Base-by-base conservation (phyloP, 2,797 vertebrate species). In the Antennarius maculatus region DNA sequence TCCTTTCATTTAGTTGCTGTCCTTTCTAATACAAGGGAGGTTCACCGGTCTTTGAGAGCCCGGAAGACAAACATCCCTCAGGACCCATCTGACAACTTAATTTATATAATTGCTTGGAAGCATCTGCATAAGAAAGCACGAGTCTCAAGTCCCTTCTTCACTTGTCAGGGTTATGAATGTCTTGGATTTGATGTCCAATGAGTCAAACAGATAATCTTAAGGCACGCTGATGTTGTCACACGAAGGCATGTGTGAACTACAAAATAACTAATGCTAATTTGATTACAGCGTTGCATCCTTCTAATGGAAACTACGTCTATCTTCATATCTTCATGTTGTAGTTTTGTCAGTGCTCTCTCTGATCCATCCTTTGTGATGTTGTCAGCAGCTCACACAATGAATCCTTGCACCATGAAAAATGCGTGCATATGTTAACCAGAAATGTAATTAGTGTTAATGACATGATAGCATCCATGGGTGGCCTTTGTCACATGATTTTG, bases 21-120 rank as follows among this genome's bases (percentile, higher is more conserved):
- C 62, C 55, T 71, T 48, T 64, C 74, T 18, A 53, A 48, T 54
- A 56, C 50, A 34, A 59, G 53, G 45, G 64, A 66, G 49, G 59
- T 63, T 73, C 63, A 60, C 77, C 71, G 83, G 80, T 85, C 82
- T 63, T 58, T 61, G 66, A 42, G 62, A 77, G 81, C 54, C 70
- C 74, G 82, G 66, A 83, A 89, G 86, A 89, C 82, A 76, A 84
- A 80, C 60, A 45, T 84, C 87, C 89, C 85, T 69, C 83, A 61
- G 84, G 86, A 85, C 63, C 74, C 71, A 83, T 89, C 89, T 92
- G 91, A 92, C 92, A 92, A 85, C 83, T 86, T 93, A 80, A 91
- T 92, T 90, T 86, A 84, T 91, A 67, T 87, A 91, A 92, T 92
- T 91, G 86, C 82, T 85, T 50, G 46, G 82, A 89, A 90, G 85